A percentile compares a stretch with the other conserved stretches of the same genome.
phyloP scores from a whole-genome alignment of 2,888 invertebrate genomes.

The Drosophila mayaguana region DNA sequence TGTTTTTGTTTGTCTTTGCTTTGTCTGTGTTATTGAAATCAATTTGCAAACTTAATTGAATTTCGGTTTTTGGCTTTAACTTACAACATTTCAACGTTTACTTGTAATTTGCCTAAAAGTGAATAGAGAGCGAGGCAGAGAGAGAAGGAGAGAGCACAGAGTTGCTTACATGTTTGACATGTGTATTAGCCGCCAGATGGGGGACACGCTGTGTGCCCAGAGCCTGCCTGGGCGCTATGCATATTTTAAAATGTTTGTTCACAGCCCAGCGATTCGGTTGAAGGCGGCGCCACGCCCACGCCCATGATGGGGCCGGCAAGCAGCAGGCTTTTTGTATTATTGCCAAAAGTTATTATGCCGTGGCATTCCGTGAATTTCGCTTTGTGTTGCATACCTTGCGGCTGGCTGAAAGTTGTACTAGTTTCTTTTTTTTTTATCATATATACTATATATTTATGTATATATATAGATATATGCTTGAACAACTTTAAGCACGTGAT shows the following conservation, averaged over 20 bases:
- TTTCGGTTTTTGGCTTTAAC: constrained; percentile 40
- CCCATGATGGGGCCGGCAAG: constrained; percentile 37
- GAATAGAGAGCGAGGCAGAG: neutral
- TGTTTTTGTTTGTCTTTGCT: constrained; percentile 49
- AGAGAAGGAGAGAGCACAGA: neutral
- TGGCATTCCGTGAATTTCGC: constrained; percentile 54
- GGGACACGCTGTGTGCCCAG: constrained; percentile 1
- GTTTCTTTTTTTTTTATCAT: constrained; percentile 14
- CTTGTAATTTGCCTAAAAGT: constrained; percentile 51
- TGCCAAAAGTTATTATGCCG: constrained; percentile 75
- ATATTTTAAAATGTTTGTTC: constrained; percentile 59
- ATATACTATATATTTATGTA: neutral
- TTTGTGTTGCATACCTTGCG: constrained; percentile 65
- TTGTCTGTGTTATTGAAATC: constrained; percentile 63
- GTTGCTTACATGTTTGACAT: constrained; percentile 55
- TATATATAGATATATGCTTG: constrained; percentile 12
- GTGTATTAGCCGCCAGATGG: constrained; percentile 56
- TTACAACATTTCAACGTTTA: neutral
- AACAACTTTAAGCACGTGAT: constrained; percentile 65
- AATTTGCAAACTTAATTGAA: constrained; percentile 71
- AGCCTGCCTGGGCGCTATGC: constrained; percentile 30
- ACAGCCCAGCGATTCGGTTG: constrained; percentile 57
- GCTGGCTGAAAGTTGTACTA: constrained; percentile 50
- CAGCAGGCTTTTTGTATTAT: constrained; percentile 69
- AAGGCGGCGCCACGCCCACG: constrained; percentile 23